Evolutionary conservation across 2,113 vertebrate species (phyloP).

Genomic region (Antennarius striatus): DNA sequence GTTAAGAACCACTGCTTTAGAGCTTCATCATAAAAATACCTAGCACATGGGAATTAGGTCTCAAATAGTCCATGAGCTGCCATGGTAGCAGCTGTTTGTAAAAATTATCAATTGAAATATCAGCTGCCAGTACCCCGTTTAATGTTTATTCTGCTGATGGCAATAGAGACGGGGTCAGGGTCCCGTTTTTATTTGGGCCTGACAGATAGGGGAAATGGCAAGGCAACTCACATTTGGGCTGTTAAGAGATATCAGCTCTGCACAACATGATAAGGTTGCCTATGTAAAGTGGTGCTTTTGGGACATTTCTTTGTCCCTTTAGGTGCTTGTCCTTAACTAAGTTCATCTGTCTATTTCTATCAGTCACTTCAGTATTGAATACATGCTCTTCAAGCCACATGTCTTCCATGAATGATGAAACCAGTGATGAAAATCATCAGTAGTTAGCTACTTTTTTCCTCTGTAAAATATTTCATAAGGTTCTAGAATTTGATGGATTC

Average conservation of each 20-base stretch:
- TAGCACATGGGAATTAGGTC: conserved; percentile 12
- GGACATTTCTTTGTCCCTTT: conserved; percentile 33
- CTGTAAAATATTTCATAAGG: background rate
- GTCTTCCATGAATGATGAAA: no score
- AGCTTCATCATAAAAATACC: conserved; percentile 20
- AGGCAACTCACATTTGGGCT: conserved; percentile 33
- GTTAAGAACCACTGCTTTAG: no score
- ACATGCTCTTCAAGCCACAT: no score
- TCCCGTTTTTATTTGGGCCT: conserved; percentile 58
- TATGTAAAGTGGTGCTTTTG: conserved; percentile 45
- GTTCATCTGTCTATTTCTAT: conserved; percentile 24
- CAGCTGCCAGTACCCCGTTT: conserved; percentile 37
- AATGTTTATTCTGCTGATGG: conserved; percentile 62
- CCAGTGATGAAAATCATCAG: no score
- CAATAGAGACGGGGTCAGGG: conserved; percentile 42
- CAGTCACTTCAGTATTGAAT: no score
- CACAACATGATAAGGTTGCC: conserved; percentile 59
- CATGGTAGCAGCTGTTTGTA: conserved; percentile 13
- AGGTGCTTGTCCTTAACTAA: conserved; percentile 39
- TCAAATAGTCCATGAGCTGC: conserved; percentile 1
- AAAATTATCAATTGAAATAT: conserved; percentile 45
- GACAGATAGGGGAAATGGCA: conserved; percentile 48
- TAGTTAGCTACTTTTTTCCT: no score
- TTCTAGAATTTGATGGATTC: background rate
- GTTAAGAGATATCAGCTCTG: conserved; percentile 57